Evolutionary conservation across 2,113 vertebrate genomes (phyloP), one percentile per base, ranked within the genome.

Genomic region (Pachycephala philippinensis): DNA sequence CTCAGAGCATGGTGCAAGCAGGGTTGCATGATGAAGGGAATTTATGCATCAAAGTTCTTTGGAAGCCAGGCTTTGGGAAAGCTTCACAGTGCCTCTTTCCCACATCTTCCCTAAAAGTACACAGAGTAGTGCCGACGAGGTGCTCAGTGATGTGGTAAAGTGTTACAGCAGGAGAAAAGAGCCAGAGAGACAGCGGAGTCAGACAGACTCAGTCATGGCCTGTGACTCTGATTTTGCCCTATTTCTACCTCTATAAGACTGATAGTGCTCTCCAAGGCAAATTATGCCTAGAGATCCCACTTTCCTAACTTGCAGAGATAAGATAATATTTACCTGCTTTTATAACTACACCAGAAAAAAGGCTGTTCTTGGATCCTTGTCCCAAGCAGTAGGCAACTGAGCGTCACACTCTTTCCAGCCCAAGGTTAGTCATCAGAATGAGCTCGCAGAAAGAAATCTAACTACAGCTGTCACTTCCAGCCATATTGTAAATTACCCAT

Each of bases 401-500:
- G 33, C 27, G 33, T 44, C 52, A 71, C 13, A 13, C 16, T 85
- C 63, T 30, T 90, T 87, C 40, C 75, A 90, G 75, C 35, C 54
- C 49, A 78, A 60, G 30, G 72, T 74, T 71, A 70, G 42, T 21
- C 82, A 53, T n/a, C 76, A 89, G 80, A 90, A 71, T 7, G 33
- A 72, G n/a, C 31, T 82, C 0, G 23, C 42, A 56, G 77, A 90
- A 93, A 75, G 76, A 92, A 92, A 94, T 39, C 63, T 65, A 87
- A 94, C 93, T 93, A 75, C 42, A 96, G 57, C 44, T 96, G 90
- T 93, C 83, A 53, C 76, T 53, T 89, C 83, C 69, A 94, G 61
- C 26, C 60, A 64, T 78, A 79, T 4, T 76, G 80, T 68, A 75
- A 95, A 92, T 90, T 69, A 71, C 30, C 52, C 40, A 10, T 81